Percentiles rank a stretch among this genome's conserved stretches.
phyloP scores from a whole-genome alignment of 2,888 invertebrate species.

The Drosophila koepferae region DNA sequence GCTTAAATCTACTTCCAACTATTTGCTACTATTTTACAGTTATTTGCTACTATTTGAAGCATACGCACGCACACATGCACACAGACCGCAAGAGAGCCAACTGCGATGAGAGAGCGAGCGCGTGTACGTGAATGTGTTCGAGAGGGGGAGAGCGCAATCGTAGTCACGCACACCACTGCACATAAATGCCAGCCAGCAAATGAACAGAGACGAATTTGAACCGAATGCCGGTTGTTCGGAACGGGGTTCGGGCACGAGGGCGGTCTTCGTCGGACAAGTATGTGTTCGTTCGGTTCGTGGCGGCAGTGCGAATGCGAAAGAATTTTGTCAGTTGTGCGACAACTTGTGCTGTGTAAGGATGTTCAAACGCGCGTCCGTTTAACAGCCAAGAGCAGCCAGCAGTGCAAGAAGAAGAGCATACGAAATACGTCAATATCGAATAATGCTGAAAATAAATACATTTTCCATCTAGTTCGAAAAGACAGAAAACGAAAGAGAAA shows the following conservation, averaged over 20 bases:
- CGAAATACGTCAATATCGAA: slow-evolving; percentile 51
- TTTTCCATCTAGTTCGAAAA: slow-evolving; percentile 10
- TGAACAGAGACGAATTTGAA: slow-evolving; percentile 55
- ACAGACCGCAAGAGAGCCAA: not conserved
- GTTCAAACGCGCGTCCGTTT: slow-evolving; percentile 85
- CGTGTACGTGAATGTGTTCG: slow-evolving; percentile 8
- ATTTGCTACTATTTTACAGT: slow-evolving; percentile 31
- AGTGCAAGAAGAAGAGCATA: slow-evolving; percentile 36
- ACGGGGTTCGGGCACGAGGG: slow-evolving; percentile 35
- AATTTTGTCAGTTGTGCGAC: slow-evolving; percentile 87
- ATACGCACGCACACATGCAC: not conserved
- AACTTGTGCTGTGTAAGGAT: slow-evolving; percentile 87
- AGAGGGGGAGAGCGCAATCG: slow-evolving; percentile 21
- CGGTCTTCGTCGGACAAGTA: slow-evolving; percentile 3
- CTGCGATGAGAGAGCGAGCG: slow-evolving; percentile 6
- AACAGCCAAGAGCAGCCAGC: slow-evolving; percentile 36
- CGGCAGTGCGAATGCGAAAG: slow-evolving; percentile 70
- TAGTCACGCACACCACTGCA: slow-evolving; percentile 56
- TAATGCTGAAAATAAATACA: slow-evolving; percentile 21
- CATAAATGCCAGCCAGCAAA: slow-evolving; percentile 47
- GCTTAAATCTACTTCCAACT: not conserved
- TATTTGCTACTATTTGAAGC: slow-evolving; percentile 32
- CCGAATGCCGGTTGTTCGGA: slow-evolving; percentile 49
- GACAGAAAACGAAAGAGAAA: slow-evolving; percentile 12
- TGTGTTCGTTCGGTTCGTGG: slow-evolving; percentile 24